phyloP scores from a whole-genome alignment of 2,113 vertebrate species.

The Oreochromis aureus region DNA sequence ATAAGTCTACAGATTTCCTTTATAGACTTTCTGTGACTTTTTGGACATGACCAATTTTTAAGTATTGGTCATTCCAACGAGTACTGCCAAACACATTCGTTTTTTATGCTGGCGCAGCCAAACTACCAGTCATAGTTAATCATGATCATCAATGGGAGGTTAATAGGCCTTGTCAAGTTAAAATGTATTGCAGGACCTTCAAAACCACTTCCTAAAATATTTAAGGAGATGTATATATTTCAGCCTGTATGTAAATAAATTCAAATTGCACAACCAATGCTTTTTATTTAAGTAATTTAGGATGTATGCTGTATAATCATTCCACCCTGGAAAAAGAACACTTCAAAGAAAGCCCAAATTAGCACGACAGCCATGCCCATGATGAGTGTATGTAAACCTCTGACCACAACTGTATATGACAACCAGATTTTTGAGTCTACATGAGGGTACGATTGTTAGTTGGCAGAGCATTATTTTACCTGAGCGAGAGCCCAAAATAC shows the following conservation, averaged over 20 bases:
- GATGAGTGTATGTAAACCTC: neutral
- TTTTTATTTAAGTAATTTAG: neutral
- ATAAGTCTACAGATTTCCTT: neutral
- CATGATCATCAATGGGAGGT: neutral
- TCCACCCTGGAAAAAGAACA: neutral
- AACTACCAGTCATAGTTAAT: neutral
- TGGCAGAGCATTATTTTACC: neutral
- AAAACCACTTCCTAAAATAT: neutral
- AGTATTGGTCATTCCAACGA: neutral
- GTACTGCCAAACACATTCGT: neutral
- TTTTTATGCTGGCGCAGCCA: neutral
- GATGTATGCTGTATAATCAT: neutral
- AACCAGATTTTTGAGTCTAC: neutral
- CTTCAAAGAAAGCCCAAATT: neutral
- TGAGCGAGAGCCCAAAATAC: neutral
- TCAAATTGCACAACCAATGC: neutral
- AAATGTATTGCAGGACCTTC: neutral
- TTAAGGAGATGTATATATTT: neutral
- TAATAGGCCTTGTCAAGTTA: neutral
- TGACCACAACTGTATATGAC: neutral
- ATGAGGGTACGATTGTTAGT: neutral
- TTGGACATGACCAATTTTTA: neutral
- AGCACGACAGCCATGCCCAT: neutral
- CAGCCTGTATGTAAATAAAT: neutral
- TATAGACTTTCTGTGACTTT: neutral